phyloP scores from a whole-genome alignment of 2,797 vertebrate species.

The Lepilemur septentrionalis region DNA sequence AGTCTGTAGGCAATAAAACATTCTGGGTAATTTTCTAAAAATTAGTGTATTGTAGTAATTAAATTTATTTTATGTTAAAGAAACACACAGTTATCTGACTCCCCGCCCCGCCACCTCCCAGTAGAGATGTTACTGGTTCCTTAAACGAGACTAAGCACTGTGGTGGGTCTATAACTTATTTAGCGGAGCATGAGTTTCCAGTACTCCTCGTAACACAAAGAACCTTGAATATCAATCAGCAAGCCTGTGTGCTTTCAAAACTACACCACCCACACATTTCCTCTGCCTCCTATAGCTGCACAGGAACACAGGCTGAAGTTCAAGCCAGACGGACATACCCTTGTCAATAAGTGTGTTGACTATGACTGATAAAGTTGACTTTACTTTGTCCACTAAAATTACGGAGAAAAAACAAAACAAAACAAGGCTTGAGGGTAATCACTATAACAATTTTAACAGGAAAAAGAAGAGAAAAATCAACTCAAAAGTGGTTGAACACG shows the following conservation, averaged over 20 bases:
- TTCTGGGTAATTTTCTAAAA: background rate
- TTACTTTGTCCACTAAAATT: constrained; percentile 68
- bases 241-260: constrained; percentile 69
- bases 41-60: background rate
- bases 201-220: constrained; percentile 58
- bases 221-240: constrained; percentile 59
- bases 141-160: background rate
- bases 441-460: constrained; percentile 61
- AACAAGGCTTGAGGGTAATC: constrained; percentile 12
- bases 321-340: constrained; percentile 73
- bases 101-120: accelerated
- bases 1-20: background rate
- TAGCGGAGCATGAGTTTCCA: constrained; percentile 65
- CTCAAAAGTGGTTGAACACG: constrained; percentile 32
- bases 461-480: background rate
- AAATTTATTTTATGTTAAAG: constrained; percentile 63
- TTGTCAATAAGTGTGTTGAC: constrained; percentile 61
- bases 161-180: constrained; percentile 6
- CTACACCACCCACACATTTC: constrained; percentile 68
- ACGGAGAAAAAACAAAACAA: background rate
- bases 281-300: constrained; percentile 62
- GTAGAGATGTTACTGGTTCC: background rate
- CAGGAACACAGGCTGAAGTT: constrained; percentile 78
- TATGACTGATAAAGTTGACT: constrained; percentile 41
- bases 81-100: background rate